A percentile compares a stretch with the other conserved stretches of the same genome.
Conservation (phyloP, 2,113 vertebrate genomes). For the Rhipidura dahli region DNA sequence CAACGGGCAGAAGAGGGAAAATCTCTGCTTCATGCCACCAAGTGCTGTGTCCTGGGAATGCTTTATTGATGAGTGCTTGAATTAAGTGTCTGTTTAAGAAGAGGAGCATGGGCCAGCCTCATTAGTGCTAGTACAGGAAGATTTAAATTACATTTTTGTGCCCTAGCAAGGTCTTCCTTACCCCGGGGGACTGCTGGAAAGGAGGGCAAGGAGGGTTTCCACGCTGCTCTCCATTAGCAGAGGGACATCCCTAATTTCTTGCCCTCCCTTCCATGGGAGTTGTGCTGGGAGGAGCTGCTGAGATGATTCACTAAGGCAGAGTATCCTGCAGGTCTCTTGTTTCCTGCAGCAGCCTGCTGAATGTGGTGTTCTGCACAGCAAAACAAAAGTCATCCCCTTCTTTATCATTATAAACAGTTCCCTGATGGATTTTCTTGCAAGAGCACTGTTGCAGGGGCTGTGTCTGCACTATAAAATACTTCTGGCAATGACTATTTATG, state of each 20-base stretch:
- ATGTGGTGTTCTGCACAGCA: background rate
- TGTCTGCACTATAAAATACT: background rate
- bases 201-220: background rate
- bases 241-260: constrained; percentile 20
- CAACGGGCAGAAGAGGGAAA: background rate
- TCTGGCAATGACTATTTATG: background rate
- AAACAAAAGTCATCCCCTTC: background rate
- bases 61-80: constrained; percentile 29
- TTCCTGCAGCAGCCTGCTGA: background rate
- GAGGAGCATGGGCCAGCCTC: constrained; percentile 10
- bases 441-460: background rate
- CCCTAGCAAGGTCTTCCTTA: constrained; percentile 1
- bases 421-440: background rate
- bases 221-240: background rate
- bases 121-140: constrained; percentile 33
- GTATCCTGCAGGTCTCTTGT: background rate
- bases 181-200: constrained; percentile 19
- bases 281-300: background rate
- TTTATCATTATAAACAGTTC: background rate
- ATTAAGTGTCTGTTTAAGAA: constrained; percentile 21
- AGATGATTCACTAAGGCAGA: background rate
- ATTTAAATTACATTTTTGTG: constrained; percentile 36
- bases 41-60: background rate
- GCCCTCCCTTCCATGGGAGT: background rate
- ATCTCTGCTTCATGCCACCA: background rate